These are phyloP conservation scores for Choristoneura fumiferana DNA, from an alignment of 1,140 invertebrate genomes.

Conservation along the genomic window DNA sequence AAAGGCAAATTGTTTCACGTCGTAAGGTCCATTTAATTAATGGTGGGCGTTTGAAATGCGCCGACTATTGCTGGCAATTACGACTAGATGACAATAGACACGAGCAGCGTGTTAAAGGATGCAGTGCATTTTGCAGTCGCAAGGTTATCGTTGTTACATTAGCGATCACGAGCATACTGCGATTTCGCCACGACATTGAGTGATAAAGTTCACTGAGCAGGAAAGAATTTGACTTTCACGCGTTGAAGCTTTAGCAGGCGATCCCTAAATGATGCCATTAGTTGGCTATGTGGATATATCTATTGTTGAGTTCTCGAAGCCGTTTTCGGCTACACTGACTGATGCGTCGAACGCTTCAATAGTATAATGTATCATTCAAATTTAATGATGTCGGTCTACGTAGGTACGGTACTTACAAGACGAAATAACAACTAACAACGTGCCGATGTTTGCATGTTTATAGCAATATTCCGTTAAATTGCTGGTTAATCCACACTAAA, in stretches of 20 bases:
- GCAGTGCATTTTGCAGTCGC: conserved; percentile 28
- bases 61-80: conserved; percentile 21
- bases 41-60: conserved; percentile 32
- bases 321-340: conserved; percentile 12
- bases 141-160: conserved; percentile 24
- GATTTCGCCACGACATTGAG: conserved; percentile 38
- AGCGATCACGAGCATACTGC: conserved; percentile 27
- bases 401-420: background rate
- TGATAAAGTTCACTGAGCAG: conserved; percentile 22
- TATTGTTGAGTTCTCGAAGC: conserved; percentile 2
- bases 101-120: conserved; percentile 22
- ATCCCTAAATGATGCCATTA: conserved; percentile 17
- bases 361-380: background rate
- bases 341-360: conserved; percentile 7
- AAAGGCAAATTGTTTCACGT: conserved; percentile 21
- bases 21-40: conserved; percentile 27
- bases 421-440: background rate
- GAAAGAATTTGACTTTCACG: conserved; percentile 28
- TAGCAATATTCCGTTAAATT: conserved; percentile 4
- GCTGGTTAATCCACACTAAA: conserved; percentile 32
- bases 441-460: background rate
- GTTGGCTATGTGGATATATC: conserved; percentile 7
- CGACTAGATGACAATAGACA: background rate
- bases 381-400: conserved; percentile 3
- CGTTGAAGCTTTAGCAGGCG: conserved; percentile 2